Percentiles rank a stretch among this genome's conserved stretches.
phyloP scores from a whole-genome alignment of 2,113 vertebrate species.

The Syngnathus floridae region DNA sequence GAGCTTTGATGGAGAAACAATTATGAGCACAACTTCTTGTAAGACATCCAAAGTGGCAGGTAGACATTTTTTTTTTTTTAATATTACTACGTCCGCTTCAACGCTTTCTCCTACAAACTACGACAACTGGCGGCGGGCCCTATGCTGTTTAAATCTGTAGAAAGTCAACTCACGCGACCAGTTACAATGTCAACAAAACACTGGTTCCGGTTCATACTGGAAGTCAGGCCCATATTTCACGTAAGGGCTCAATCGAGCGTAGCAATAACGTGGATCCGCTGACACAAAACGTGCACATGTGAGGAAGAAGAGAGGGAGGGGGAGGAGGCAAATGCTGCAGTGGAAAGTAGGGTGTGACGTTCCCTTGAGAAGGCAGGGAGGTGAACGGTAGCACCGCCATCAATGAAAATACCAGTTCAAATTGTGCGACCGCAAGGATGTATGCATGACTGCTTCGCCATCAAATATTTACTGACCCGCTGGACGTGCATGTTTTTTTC shows the following conservation, averaged over 20 bases:
- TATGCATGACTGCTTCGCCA: conserved; percentile 49
- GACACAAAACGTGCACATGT: conserved; percentile 41
- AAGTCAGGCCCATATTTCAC: neutral
- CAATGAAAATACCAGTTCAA: conserved; percentile 6
- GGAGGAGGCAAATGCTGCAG: conserved; percentile 35
- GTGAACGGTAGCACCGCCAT: conserved; percentile 26
- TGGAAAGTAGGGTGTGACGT: conserved; percentile 27
- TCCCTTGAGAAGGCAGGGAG: conserved; percentile 13
- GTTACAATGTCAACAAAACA: neutral
- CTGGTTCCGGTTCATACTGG: neutral
- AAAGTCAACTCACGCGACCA: neutral
- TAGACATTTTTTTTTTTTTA: too few relatives aligned
- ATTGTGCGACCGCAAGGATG: conserved; percentile 8
- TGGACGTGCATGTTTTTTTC: neutral
- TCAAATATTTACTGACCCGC: conserved; percentile 58
- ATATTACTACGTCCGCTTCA: too few relatives aligned
- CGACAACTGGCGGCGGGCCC: too few relatives aligned
- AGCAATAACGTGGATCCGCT: conserved; percentile 4
- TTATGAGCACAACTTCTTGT: too few relatives aligned
- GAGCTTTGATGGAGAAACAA: too few relatives aligned
- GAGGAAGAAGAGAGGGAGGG: conserved; percentile 6
- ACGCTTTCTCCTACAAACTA: neutral
- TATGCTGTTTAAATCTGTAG: neutral
- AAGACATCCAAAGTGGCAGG: too few relatives aligned
- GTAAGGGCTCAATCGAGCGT: neutral